A percentile compares a stretch with the other conserved stretches of the same genome.
These are phyloP conservation scores for Promerops cafer DNA, from an alignment of 2,113 vertebrate genomes.

Conservation along the genomic window DNA sequence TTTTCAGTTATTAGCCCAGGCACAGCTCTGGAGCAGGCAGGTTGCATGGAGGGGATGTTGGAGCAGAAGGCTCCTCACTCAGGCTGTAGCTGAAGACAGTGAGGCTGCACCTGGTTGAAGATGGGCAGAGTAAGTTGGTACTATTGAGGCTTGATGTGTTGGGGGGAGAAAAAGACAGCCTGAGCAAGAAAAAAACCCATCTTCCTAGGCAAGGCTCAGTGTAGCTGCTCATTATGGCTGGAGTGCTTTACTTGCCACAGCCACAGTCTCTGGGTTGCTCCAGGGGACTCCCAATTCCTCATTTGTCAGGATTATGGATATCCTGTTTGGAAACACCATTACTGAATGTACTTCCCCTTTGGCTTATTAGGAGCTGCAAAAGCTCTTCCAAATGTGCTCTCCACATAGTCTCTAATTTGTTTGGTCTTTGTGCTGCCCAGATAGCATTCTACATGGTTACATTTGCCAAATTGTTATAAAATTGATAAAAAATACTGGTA, in stretches of 20 bases:
- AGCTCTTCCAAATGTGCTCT: not conserved
- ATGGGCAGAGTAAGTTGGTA: not conserved
- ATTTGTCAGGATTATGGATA: not conserved
- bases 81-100: not conserved
- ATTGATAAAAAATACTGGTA: not conserved
- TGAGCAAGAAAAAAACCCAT: not conserved
- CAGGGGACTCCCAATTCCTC: rapidly evolving
- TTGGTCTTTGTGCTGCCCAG: not conserved
- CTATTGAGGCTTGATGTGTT: not conserved
- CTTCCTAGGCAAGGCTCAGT: not conserved
- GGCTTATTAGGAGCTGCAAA: not conserved
- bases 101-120: not conserved
- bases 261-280: not conserved
- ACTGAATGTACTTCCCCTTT: not conserved
- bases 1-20: not conserved
- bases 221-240: not conserved
- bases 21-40: not conserved
- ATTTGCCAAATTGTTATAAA: not conserved
- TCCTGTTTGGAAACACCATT: not conserved
- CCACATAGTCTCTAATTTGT: not conserved
- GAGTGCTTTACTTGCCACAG: not conserved
- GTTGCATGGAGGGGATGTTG: not conserved
- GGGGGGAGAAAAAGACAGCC: not conserved
- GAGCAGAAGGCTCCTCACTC: not conserved
- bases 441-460: not conserved